phyloP scores from a whole-genome alignment of 2,113 vertebrate genomes.

The Osmerus eperlanus region DNA sequence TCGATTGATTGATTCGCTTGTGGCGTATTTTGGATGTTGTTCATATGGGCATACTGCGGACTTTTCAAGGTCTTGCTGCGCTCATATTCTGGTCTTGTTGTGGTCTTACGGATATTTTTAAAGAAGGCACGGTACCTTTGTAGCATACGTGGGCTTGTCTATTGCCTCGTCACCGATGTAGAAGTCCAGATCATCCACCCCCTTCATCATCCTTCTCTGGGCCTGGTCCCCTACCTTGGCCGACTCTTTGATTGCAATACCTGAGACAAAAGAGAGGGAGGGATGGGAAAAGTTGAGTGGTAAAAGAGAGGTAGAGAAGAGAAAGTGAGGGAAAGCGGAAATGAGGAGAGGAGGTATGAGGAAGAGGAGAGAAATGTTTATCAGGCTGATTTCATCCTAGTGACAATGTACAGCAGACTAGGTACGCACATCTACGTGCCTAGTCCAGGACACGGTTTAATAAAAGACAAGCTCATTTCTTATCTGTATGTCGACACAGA shows the following conservation, averaged over 20 bases:
- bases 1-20: too few relatives aligned
- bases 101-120: too few relatives aligned
- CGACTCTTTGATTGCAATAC: conserved; percentile 98
- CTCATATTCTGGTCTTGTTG: too few relatives aligned
- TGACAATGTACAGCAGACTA: neutral
- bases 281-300: neutral
- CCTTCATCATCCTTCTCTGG: conserved; percentile 96
- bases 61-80: too few relatives aligned
- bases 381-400: too few relatives aligned
- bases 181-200: conserved; percentile 97
- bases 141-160: conserved; percentile 95
- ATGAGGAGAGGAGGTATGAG: neutral
- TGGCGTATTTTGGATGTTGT: too few relatives aligned
- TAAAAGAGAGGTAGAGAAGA: neutral
- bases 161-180: conserved; percentile 98
- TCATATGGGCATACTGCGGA: too few relatives aligned
- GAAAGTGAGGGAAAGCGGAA: neutral
- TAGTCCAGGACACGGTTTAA: too few relatives aligned
- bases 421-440: too few relatives aligned
- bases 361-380: neutral
- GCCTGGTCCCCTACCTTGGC: conserved; percentile 97
- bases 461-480: too few relatives aligned
- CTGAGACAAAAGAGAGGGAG: conserved; percentile 55
- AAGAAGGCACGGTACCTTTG: conserved; percentile 75
- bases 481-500: too few relatives aligned